Evolutionary conservation across 2,797 vertebrate species (phyloP), one percentile per base, ranked within the genome.

Genomic region (Tinamus major): DNA sequence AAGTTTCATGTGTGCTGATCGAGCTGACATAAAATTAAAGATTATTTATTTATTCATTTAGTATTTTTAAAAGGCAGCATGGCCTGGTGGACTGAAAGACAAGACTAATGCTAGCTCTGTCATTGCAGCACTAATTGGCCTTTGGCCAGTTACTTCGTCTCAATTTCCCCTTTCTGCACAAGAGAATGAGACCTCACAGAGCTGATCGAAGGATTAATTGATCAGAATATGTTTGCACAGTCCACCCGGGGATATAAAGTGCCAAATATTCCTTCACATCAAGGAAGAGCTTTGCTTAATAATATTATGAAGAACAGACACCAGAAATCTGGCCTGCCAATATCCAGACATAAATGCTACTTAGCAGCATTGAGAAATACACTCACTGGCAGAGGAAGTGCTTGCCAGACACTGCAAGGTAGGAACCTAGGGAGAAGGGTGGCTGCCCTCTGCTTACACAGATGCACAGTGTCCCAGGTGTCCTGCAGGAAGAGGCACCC

Each of bases 171-270:
- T 35, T 42, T n/a, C 79, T 81, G 24, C 56, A 84, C 23, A 41
- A 53, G 67, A 89, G 20, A 71, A 65, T 11, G 46, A 87, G 46
- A 84, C 42, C 18, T 93, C 35, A 41, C 27, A 84, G 62, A 83
- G 56, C 56, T 88, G 79, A 88, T 86, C 16, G 23, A 56, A 81
- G 10, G 13, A 79, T 16, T 77, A 70, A 80, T n/a, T 70, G 87
- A 77, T 69, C 51, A 87, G 70, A 88, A 94, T 91, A 90, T 42
- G 7, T 26, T 89, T 81, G 59, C n/a, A 79, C 33, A 21, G 63
- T 76, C 35, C 41, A 58, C 49, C 39, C 31, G 15, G 29, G 13
- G 31, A 61, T 90, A 48, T 84, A 75, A 85, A 68, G n/a, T 64
- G 59, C 85, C 61, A 87, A 83, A 13, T 55, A 69, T 15, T 62